phyloP scores from a whole-genome alignment of 2,797 vertebrate genomes.

The Pipistrellus pipistrellus region DNA sequence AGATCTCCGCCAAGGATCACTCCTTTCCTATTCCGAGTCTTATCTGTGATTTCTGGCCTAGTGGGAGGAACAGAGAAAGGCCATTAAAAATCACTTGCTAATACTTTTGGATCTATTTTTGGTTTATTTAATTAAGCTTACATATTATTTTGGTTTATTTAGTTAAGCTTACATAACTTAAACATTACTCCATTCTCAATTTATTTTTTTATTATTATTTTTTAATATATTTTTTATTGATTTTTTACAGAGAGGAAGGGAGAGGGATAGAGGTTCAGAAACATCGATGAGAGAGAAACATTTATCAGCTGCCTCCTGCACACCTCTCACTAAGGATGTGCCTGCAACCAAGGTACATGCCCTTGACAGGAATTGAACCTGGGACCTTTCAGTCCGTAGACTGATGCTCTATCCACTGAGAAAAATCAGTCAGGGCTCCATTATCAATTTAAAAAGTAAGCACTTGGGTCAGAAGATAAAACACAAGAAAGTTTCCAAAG shows the following conservation, averaged over 20 bases:
- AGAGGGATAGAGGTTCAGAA: too few relatives aligned
- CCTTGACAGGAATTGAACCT: too few relatives aligned
- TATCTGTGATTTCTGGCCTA: not conserved
- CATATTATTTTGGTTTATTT: slow-evolving; percentile 34
- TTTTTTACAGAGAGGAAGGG: too few relatives aligned
- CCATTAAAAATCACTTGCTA: not conserved
- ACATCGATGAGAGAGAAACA: too few relatives aligned
- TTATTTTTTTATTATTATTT: not conserved
- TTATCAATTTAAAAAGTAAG: slow-evolving; percentile 47
- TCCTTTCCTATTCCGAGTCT: not conserved
- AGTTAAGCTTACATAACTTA: slow-evolving; percentile 23
- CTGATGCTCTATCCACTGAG: too few relatives aligned
- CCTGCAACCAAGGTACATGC: too few relatives aligned
- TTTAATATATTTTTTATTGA: too few relatives aligned
- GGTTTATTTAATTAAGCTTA: slow-evolving; percentile 24
- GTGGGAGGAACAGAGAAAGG: not conserved
- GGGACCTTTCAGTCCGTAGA: too few relatives aligned
- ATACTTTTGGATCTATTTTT: not conserved
- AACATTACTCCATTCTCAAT: not conserved
- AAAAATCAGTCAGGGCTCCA: too few relatives aligned
- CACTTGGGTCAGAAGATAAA: not conserved
- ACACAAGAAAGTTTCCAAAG: not conserved
- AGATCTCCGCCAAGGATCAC: not conserved
- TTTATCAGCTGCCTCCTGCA: too few relatives aligned
- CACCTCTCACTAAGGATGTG: too few relatives aligned